These are phyloP conservation scores for Malthinus seriepunctatus DNA, from an alignment of 2,888 invertebrate species.

Conservation along the genomic window DNA sequence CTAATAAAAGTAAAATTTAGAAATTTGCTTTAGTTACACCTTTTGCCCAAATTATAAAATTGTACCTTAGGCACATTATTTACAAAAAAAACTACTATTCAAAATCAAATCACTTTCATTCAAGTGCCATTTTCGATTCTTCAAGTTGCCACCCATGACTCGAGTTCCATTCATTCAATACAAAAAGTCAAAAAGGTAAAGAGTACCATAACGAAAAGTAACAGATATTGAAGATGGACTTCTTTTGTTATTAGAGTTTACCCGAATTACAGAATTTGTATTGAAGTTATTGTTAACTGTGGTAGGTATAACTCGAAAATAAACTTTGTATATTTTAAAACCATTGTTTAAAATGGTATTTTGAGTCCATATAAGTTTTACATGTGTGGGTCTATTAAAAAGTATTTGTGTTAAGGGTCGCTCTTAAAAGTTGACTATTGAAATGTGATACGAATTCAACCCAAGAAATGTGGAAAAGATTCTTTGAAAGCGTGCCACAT, in stretches of 20 bases:
- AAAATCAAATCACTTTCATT: conserved; percentile 32
- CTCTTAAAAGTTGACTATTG: neutral
- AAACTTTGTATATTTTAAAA: conserved; percentile 13
- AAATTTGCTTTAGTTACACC: conserved; percentile 49
- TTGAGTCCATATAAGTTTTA: conserved; percentile 11
- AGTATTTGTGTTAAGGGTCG: neutral
- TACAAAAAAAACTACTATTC: conserved; percentile 21
- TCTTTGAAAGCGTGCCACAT: conserved; percentile 4
- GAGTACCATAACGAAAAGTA: conserved; percentile 46
- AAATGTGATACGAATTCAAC: neutral
- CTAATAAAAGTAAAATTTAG: conserved; percentile 48
- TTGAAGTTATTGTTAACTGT: conserved; percentile 41
- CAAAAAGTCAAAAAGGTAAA: conserved; percentile 39
- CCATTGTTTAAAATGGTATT: conserved; percentile 2
- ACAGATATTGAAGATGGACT: conserved; percentile 29
- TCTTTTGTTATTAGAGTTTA: conserved; percentile 34
- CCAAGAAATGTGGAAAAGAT: neutral
- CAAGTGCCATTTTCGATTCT: conserved; percentile 27
- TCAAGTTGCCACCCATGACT: conserved; percentile 33
- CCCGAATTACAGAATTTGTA: conserved; percentile 30
- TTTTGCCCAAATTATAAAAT: conserved; percentile 13
- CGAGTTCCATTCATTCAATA: conserved; percentile 37
- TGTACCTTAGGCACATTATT: conserved; percentile 1
- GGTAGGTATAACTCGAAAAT: conserved; percentile 45
- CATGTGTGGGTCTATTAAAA: conserved; percentile 15